Evolutionary conservation across 2,797 vertebrate species (phyloP).

Genomic region (Ctenochaetus hawaiiensis): DNA sequence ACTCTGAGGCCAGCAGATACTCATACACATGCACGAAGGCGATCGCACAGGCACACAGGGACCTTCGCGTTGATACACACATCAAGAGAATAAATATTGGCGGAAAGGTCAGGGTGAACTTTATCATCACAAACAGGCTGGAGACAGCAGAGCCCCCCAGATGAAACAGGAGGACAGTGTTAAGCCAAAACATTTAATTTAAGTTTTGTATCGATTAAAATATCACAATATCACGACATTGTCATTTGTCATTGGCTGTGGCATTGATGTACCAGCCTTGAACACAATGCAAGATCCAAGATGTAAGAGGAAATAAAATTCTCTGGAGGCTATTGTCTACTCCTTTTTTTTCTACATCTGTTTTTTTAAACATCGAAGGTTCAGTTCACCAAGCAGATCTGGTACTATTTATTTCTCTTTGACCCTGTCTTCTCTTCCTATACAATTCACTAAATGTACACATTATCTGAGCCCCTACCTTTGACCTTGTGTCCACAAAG

Average conservation of each 20-base stretch:
- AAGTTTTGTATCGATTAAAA: slow-evolving; percentile 40
- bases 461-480: slow-evolving; percentile 45
- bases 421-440: slow-evolving; percentile 80
- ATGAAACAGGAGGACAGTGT: slow-evolving; percentile 79
- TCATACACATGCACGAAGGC: slow-evolving; percentile 54
- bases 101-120: slow-evolving; percentile 86
- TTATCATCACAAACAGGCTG: slow-evolving; percentile 84
- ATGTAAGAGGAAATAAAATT: slow-evolving; percentile 44
- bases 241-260: slow-evolving; percentile 51
- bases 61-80: slow-evolving; percentile 71
- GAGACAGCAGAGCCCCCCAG: slow-evolving; percentile 72
- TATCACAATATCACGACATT: slow-evolving; percentile 52
- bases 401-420: slow-evolving; percentile 86
- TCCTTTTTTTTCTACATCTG: slow-evolving; percentile 64
- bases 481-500: slow-evolving; percentile 56
- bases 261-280: slow-evolving; percentile 50
- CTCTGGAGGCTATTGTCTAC: slow-evolving; percentile 62
- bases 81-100: slow-evolving; percentile 85
- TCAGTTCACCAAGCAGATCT: slow-evolving; percentile 77
- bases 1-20: slow-evolving; percentile 34
- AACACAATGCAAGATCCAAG: slow-evolving; percentile 27
- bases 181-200: slow-evolving; percentile 73
- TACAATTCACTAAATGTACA: slow-evolving; percentile 44
- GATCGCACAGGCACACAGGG: slow-evolving; percentile 62
- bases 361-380: slow-evolving; percentile 77